Evolutionary conservation across 2,888 invertebrate species (phyloP), one percentile per base, ranked within the genome.

Genomic region (Apotomis turbidana): DNA sequence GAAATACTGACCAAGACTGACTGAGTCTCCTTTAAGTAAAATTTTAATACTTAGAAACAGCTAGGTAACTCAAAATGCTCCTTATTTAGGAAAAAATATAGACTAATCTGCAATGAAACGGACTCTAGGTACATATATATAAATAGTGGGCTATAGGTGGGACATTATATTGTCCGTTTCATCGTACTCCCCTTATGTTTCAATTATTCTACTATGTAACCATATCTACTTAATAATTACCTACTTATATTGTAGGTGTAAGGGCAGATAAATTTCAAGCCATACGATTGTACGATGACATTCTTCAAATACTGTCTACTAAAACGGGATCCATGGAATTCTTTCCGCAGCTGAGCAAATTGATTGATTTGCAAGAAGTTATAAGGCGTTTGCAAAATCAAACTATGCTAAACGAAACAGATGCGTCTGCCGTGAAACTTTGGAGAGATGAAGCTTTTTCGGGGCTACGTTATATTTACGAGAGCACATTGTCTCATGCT

Each of bases 361-460:
- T 89, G 4, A 51, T 80, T 3, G 66, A 72, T 38, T 70, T 90
- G 52, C 78, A 81, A 52, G 77, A 77, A 27, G 76, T 4, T 81
- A 78, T n/a, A 74, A 77, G 36, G 77, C 77, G 55, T 59, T 74
- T 12, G 76, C 81, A 55, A 51, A 15, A 57, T n/a, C 55, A 57
- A 13, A 62, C 57, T 41, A 68, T 57, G 10, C 10, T 15, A 44
- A 36, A 62, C 0, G 27, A 10, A 62, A 66, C 78, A 0, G 81
- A 87, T 41, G 51, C 58, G 0, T 27, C 72, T 1, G 71, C 74
- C 5, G 75, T 89, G 6, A 86, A 81, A 72, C 60, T 57, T 5
- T 13, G 81, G 5, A 85, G 90, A 76, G 79, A 87, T n/a, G 75
- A 79, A 67, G 81, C 79, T 70, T 90, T 87, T 74, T 72, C 77